Evolutionary conservation across 2,888 invertebrate genomes (phyloP), one percentile per base, ranked within the genome.

Genomic region (Sipha maydis): DNA sequence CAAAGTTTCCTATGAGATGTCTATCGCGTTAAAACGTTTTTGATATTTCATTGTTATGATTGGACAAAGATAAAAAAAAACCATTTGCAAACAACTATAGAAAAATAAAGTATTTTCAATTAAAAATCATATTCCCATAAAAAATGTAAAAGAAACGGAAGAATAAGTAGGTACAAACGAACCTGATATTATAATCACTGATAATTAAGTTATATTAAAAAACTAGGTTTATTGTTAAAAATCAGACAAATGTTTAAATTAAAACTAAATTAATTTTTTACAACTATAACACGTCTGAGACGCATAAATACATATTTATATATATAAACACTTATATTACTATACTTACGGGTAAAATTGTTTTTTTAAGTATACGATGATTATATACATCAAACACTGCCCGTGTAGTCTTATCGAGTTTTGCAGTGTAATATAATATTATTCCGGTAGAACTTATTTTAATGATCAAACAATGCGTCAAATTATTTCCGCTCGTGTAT

Each of bases 121-220:
- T 80, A 67, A 67, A 69, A 80, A 19, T 41, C n/a, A 67, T 67
- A 38, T 67, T 80, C 67, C 41, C 80, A 80, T 41, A 80, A 41
- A 80, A 28, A 67, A 4, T 17, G 38, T 41, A 69, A 41, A 41
- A 28, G 4, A 69, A 67, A 80, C 11, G n/a, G 17, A 71, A 71
- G 14, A 71, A 31, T n/a, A 28, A 67, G 28, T 41, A 80, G 17
- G 11, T 25, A n/a, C 41, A 38, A 67, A 80, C 19, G 14, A 19
- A 21, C 80, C 11, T 67, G n/a, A 38, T 80, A 69, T 34, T 80
- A 28, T 38, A 80, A 80, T 41, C 19, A 9, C 38, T 69, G n/a
- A 67, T 69, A 80, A 80, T 80, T 80, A 80, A 80, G 67, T 69
- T 28, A 67, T 41, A 38, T 38, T 61, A 11, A 38, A 25, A 80